Conservation (phyloP, 92 coral and sea anemone genomes). For the Scolanthus callimorphus region DNA sequence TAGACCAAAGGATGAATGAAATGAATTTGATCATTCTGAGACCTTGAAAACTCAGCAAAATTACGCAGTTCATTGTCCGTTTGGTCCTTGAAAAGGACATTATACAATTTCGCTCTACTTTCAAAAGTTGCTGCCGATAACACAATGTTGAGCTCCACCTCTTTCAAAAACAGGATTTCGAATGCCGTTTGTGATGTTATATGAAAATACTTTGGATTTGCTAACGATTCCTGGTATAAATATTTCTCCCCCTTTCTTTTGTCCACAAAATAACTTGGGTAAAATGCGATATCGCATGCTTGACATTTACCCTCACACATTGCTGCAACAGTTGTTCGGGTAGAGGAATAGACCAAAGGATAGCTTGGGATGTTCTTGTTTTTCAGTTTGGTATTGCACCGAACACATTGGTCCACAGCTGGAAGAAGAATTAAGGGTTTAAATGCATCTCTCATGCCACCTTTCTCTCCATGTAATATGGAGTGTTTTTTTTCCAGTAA, state of each 20-base stretch:
- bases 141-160: neutral
- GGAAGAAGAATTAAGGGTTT: conserved; percentile 3
- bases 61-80: neutral
- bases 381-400: neutral
- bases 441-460: conserved; percentile 4
- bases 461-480: too few relatives aligned
- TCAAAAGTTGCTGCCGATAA: neutral
- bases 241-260: neutral
- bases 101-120: neutral
- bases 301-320: conserved; percentile 2
- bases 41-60: neutral
- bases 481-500: too few relatives aligned
- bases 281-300: neutral
- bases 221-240: too few relatives aligned
- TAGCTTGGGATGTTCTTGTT: neutral
- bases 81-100: neutral
- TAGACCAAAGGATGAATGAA: conserved; percentile 9
- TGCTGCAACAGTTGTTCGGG: conserved; percentile 1
- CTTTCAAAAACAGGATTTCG: neutral
- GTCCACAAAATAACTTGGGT: too few relatives aligned
- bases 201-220: neutral
- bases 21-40: neutral
- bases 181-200: neutral
- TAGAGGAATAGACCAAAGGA: neutral
- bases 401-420: neutral